Percentiles rank a stretch among this genome's conserved stretches.
phyloP scores from a whole-genome alignment of 2,888 invertebrate species.

The Eugnorisma glareosa region DNA sequence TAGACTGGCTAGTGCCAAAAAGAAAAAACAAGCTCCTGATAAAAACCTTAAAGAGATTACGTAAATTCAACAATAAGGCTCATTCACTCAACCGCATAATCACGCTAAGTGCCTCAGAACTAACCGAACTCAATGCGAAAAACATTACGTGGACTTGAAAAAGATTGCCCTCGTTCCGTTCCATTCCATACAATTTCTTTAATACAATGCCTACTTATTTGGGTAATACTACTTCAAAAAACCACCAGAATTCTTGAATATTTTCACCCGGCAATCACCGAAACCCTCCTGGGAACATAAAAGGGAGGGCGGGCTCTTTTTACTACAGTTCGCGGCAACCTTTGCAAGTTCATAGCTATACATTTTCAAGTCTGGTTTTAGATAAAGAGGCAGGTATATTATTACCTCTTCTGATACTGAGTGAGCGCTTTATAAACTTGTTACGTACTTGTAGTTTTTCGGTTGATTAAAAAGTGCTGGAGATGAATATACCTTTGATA shows the following conservation, averaged over 20 bases:
- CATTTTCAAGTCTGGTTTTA: constrained; percentile 68
- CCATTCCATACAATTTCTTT: constrained; percentile 58
- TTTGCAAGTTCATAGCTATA: constrained; percentile 74
- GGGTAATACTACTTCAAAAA: constrained; percentile 69
- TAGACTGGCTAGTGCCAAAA: not conserved
- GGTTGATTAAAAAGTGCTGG: constrained; percentile 31
- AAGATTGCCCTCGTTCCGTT: constrained; percentile 57
- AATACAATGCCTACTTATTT: constrained; percentile 65
- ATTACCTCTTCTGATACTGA: constrained; percentile 58
- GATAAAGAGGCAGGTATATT: constrained; percentile 67
- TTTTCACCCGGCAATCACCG: constrained; percentile 73
- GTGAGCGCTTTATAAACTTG: constrained; percentile 33
- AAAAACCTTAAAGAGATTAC: constrained; percentile 10
- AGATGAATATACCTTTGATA: not conserved
- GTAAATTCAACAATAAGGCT: constrained; percentile 20
- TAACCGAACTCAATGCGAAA: constrained; percentile 48
- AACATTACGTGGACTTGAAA: constrained; percentile 46
- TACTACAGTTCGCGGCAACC: constrained; percentile 68
- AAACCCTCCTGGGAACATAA: constrained; percentile 73
- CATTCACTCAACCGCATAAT: constrained; percentile 39
- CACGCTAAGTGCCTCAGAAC: constrained; percentile 52
- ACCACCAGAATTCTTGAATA: constrained; percentile 74
- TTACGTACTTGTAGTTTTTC: constrained; percentile 19
- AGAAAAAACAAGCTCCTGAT: not conserved
- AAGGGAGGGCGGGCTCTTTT: constrained; percentile 72